Base-by-base conservation (phyloP, 2,888 invertebrate genomes). In the Sesamia inferens region DNA sequence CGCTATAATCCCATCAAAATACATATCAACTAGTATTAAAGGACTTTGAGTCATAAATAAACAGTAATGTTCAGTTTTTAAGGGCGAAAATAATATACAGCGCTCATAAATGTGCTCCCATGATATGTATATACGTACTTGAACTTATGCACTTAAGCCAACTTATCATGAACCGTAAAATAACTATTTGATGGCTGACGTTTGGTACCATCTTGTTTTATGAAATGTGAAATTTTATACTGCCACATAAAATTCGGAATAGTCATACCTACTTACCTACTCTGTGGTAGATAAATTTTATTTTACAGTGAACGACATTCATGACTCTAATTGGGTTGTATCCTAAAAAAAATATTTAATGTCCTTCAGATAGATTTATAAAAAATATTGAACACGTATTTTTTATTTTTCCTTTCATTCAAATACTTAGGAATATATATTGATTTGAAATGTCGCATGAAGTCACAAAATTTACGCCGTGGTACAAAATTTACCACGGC, bases 151-250 rank as follows among this genome's bases (percentile, higher is more conserved):
- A 51, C 71, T 78, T 66, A 76, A 76, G 76, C 47, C 31, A 39
- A 68, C 63, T 74, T 82, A 83, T 85, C 74, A 65, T 62, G n/a
- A 47, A 58, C 67, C 73, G 42, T 83, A 79, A 82, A 82, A 85
- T 71, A 82, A 74, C 55, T 82, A 71, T 82, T 79, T 85, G 69
- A 85, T 71, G 73, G 64, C 42, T 74, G 71, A 61, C 31, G 51
- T 76, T 79, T 74, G 55, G 39, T 68, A 57, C 65, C 71, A 80
- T 79, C 57, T 82, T 70, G 57, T 79, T 79, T 79, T 73, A 83
- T 70, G 68, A 64, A 71, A 79, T 71, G 58, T 71, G 42, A 66
- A 59, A 71, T 74, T 78, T 74, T 74, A 82, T 83, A 64, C 42
- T 24, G 19, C 19, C 66, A 58, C 39, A 22, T 76, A 42, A 54